phyloP scores from a whole-genome alignment of 2,113 vertebrate genomes.

The Rhombomys opimus region DNA sequence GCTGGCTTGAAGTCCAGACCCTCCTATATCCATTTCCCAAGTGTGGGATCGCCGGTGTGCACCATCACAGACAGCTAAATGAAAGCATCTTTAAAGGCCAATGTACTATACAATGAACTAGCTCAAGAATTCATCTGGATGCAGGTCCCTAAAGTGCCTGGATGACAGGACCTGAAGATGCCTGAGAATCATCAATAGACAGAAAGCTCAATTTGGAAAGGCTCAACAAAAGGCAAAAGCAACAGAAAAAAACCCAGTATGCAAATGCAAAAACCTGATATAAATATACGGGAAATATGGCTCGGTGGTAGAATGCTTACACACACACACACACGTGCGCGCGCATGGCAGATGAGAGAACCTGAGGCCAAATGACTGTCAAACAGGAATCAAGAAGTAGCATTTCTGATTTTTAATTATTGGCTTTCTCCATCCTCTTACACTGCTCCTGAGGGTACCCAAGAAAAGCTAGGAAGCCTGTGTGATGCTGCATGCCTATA shows the following conservation, averaged over 20 bases:
- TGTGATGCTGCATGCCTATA: neutral
- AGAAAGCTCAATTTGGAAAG: slow-evolving; percentile 7
- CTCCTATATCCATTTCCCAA: neutral
- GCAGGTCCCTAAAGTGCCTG: neutral
- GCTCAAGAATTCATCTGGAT: neutral
- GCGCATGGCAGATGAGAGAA: neutral
- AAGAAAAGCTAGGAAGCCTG: neutral
- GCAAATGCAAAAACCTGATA: slow-evolving; percentile 10
- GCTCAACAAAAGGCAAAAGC: neutral
- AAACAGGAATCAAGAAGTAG: neutral
- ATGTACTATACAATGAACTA: neutral
- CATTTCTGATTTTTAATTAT: neutral
- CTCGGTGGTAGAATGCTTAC: neutral
- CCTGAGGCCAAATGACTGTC: neutral
- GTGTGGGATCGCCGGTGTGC: neutral
- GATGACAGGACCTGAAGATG: neutral
- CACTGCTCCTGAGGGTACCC: neutral
- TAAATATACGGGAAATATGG: neutral
- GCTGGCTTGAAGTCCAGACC: neutral
- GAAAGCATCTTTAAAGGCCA: slow-evolving; percentile 20
- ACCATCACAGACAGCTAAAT: neutral
- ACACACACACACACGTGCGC: too few relatives aligned
- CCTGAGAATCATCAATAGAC: neutral
- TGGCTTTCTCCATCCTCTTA: neutral
- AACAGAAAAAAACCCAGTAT: neutral